Evolutionary conservation across 2,113 vertebrate species (phyloP).

Genomic region (Alethe diademata): DNA sequence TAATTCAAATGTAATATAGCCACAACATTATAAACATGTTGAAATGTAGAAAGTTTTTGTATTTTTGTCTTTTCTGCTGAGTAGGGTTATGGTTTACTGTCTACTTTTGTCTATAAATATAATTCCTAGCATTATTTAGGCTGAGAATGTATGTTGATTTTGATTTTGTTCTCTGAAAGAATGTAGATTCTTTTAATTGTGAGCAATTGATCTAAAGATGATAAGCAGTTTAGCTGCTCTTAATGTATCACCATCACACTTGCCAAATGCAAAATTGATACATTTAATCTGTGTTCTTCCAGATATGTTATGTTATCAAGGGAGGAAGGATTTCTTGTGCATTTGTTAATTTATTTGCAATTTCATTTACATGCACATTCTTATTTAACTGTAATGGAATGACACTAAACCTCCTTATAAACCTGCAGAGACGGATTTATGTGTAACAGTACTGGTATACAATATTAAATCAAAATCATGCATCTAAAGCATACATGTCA

Average conservation of each 20-base stretch:
- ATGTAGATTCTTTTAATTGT: not conserved
- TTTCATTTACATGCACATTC: not conserved
- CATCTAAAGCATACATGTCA: slow-evolving; percentile 15
- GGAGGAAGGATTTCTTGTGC: not conserved
- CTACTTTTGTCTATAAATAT: not conserved
- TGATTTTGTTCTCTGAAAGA: not conserved
- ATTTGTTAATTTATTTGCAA: slow-evolving; percentile 4
- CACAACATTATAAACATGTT: not conserved
- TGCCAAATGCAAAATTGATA: slow-evolving; percentile 33
- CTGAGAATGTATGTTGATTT: not conserved
- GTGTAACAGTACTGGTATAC: not conserved
- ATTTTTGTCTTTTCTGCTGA: not conserved
- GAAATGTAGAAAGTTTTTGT: not conserved
- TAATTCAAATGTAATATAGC: not conserved
- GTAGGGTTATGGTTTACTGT: not conserved
- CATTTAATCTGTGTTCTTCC: not conserved
- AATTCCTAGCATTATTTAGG: not conserved
- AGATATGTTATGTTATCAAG: not conserved
- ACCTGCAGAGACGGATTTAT: not conserved
- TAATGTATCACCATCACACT: not conserved
- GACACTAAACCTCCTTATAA: not conserved
- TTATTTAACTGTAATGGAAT: slow-evolving; percentile 5
- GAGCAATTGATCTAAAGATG: not conserved
- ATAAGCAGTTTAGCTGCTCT: not conserved
- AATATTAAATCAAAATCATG: not conserved